A percentile compares a stretch with the other conserved stretches of the same genome.
Conservation (phyloP, 2,113 vertebrate genomes). For the Hassar affinis region DNA sequence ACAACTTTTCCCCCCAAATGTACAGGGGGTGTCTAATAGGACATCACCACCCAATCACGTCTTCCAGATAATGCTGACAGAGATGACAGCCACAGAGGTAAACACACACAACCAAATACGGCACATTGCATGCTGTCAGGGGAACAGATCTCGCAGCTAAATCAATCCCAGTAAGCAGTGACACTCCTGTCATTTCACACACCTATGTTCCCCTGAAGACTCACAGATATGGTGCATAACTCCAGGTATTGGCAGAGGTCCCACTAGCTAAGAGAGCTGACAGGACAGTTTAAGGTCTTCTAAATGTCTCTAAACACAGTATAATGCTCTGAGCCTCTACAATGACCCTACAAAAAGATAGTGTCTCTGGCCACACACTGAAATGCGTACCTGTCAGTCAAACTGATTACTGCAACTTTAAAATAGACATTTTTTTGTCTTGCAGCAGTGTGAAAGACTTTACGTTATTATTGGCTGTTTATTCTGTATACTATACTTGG, state of each 20-base stretch:
- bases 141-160: constrained; percentile 46
- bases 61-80: constrained; percentile 46
- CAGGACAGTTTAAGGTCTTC: constrained; percentile 34
- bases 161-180: constrained; percentile 54
- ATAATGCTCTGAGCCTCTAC: constrained; percentile 1
- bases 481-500: neutral
- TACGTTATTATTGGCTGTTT: neutral
- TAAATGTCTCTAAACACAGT: constrained; percentile 20
- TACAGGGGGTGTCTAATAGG: constrained; percentile 51
- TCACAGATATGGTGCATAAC: constrained; percentile 44
- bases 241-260: constrained; percentile 46
- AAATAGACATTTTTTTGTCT: neutral
- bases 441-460: neutral
- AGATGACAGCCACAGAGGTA: constrained; percentile 49
- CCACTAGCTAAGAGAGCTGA: constrained; percentile 36
- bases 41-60: constrained; percentile 55
- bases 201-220: constrained; percentile 47
- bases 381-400: neutral
- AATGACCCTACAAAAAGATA: constrained; percentile 5
- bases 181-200: constrained; percentile 51
- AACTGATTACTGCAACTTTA: neutral
- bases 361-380: neutral
- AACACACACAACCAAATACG: constrained; percentile 51
- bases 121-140: constrained; percentile 48
- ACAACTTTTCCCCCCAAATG: constrained; percentile 31